Evolutionary conservation across 2,888 invertebrate species (phyloP), one percentile per base, ranked within the genome.

Genomic region (Desoria tigrina): DNA sequence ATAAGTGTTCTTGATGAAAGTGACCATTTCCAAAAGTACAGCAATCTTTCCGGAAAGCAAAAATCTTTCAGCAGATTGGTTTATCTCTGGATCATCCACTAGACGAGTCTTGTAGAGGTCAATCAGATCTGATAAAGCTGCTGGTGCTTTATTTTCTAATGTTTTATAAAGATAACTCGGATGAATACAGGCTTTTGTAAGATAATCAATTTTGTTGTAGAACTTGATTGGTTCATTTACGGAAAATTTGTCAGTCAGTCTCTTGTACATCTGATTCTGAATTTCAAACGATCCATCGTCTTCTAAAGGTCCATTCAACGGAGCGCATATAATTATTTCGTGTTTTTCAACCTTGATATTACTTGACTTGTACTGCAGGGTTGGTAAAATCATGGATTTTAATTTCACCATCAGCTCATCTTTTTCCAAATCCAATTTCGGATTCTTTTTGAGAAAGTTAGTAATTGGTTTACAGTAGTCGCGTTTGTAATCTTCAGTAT

Each of bases 301-400:
- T n/a, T n/a, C n/a, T 7, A 28, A 23, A 18, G 16, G 18, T 37
- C 56, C 56, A 26, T 27, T 23, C 24, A 56, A 21, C 6, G 56
- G 32, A 16, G 23, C 28, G 23, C 56, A 56, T 11, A 56, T 16
- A 23, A 32, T 32, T 3, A 56, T 18, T 21, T 56, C 56, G 23
- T 56, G 56, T 14, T 32, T 27, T 9, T 56, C 56, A 3, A 32
- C 7, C 14, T 56, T 32, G 4, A 56, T 18, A 4, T 9, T 27
- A 56, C 32, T 56, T 3, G 7, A 6, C 32, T 18, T 24, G 24
- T 27, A 56, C 16, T 56, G 32, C 6, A 56, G 7, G n/a, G 7
- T 37, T 16, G 28, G 50, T 9, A 49, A 18, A n/a, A n/a, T n/a
- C n/a, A n/a, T n/a, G n/a, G n/a, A n/a, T n/a, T n/a, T n/a, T n/a